These are phyloP conservation scores for Battus philenor DNA, from an alignment of 1,140 invertebrate species.

Conservation along the genomic window DNA sequence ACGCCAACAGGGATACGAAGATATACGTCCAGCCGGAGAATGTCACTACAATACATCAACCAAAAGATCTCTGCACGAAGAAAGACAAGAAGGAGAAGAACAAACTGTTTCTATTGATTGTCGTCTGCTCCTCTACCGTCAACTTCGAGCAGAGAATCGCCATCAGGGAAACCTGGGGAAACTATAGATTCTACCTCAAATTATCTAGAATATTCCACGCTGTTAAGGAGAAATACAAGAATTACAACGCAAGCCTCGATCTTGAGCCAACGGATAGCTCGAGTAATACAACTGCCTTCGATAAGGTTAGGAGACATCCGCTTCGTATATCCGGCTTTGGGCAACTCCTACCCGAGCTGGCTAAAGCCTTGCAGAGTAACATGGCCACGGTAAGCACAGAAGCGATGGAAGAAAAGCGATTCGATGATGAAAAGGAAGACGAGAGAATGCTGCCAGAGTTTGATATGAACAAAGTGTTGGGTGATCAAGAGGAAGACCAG, in stretches of 20 bases:
- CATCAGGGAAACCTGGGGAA: conserved; percentile 90
- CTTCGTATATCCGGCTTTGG: conserved; percentile 44
- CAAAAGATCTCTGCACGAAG: conserved; percentile 76
- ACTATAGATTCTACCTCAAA: conserved; percentile 75
- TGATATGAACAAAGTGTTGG: conserved; percentile 62
- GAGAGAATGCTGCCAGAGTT: conserved; percentile 52
- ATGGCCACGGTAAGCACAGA: conserved; percentile 36
- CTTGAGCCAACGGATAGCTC: conserved; percentile 32
- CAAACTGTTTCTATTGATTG: conserved; percentile 80
- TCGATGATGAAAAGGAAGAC: conserved; percentile 53
- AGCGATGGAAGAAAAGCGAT: conserved; percentile 43
- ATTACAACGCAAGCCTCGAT: conserved; percentile 57
- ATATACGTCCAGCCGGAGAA: conserved; percentile 83
- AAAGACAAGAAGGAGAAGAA: conserved; percentile 42
- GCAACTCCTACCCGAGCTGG: conserved; percentile 45
- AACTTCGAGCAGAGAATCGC: conserved; percentile 81
- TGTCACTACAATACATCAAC: conserved; percentile 81
- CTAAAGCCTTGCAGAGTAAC: conserved; percentile 46
- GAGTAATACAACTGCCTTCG: conserved; percentile 24
- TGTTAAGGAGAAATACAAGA: conserved; percentile 45
- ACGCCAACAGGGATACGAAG: conserved; percentile 82
- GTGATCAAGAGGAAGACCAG: conserved; percentile 35
- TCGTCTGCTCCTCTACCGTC: conserved; percentile 83
- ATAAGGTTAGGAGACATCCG: conserved; percentile 34
- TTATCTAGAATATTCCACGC: conserved; percentile 37